A percentile compares a stretch with the other conserved stretches of the same genome.
Conservation (phyloP, 2,888 invertebrate species). For the Boloria selene region DNA sequence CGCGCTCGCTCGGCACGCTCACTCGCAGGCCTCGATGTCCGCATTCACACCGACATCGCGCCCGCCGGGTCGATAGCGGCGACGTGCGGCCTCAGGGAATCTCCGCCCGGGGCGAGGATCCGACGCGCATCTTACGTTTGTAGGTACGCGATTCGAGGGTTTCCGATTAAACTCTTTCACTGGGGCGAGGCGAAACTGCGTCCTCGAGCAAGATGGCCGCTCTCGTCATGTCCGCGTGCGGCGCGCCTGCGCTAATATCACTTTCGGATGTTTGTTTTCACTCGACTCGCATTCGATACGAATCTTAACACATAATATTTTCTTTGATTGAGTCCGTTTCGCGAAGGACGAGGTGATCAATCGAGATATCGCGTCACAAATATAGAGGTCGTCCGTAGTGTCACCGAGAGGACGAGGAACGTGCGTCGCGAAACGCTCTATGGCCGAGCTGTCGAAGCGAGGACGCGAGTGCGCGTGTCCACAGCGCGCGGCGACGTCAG, state of each 20-base stretch:
- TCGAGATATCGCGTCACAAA: constrained; percentile 44
- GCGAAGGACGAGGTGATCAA: constrained; percentile 29
- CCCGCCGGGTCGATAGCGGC: constrained; percentile 75
- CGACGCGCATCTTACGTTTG: constrained; percentile 63
- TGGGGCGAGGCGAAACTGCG: constrained; percentile 80
- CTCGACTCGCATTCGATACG: constrained; percentile 51
- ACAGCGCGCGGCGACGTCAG: constrained; percentile 66
- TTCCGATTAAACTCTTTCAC: constrained; percentile 66
- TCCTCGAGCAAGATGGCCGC: constrained; percentile 80
- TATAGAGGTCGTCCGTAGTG: constrained; percentile 52
- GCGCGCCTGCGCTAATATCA: constrained; percentile 76
- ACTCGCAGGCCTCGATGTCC: constrained; percentile 74
- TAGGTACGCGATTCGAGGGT: constrained; percentile 51
- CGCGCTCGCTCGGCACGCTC: constrained; percentile 71
- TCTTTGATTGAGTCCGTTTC: constrained; percentile 29
- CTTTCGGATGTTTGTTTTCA: constrained; percentile 78
- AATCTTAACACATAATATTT: constrained; percentile 50
- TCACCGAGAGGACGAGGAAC: constrained; percentile 54
- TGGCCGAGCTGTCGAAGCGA: constrained; percentile 52
- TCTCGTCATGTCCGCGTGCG: constrained; percentile 72
- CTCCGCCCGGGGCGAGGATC: constrained; percentile 63
- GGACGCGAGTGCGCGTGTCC: constrained; percentile 60
- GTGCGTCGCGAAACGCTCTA: constrained; percentile 58
- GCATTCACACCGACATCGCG: constrained; percentile 80
- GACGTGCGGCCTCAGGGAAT: constrained; percentile 71